Base-by-base conservation (phyloP, 2,888 invertebrate species). In the Melolontha melolontha region DNA sequence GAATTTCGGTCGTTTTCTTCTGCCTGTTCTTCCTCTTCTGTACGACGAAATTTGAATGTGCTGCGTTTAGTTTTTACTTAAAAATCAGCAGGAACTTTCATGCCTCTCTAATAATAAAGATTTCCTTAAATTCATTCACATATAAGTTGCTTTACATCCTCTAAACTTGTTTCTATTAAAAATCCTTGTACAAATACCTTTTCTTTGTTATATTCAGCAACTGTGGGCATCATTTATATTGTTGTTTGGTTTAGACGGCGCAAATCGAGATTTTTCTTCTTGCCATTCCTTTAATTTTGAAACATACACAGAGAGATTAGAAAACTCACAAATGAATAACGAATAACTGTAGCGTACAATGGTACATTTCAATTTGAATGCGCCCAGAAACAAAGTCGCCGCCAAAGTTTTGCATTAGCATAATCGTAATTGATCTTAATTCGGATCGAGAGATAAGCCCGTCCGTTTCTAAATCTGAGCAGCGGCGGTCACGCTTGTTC, bases 351-450 rank as follows among this genome's bases (percentile, higher is more conserved):
- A 54, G 7, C 34, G 34, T 10, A 52, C 59, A 62, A 62, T 62
- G 34, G 59, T 14, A 49, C 47, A 62, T 47, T 62, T 62, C 59
- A 62, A 62, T 62, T 62, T 62, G 59, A 62, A 62, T 62, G 34
- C 34, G 10, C 29, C 7, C 42, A 47, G 59, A 62, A 62, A 62
- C 59, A 62, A 62, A 62, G 59, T 62, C 47, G 59, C 59, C 59
- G 59, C 59, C 47, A 62, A 62, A 62, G 59, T 62, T 62, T 62
- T 62, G 59, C 59, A 62, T 62, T 62, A 62, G 47, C 59, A 62
- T 62, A 62, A 62, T 62, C 59, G 59, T 62, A 62, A 62, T 62
- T 62, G 59, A 62, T 62, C 59, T 62, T 62, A 62, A 62, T 49
- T 62, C 59, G 59, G 27, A 62, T 62, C 59, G 59, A 47, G 34